Conservation (phyloP, 1,140 invertebrate species). For the Ostrea denselamellosa region DNA sequence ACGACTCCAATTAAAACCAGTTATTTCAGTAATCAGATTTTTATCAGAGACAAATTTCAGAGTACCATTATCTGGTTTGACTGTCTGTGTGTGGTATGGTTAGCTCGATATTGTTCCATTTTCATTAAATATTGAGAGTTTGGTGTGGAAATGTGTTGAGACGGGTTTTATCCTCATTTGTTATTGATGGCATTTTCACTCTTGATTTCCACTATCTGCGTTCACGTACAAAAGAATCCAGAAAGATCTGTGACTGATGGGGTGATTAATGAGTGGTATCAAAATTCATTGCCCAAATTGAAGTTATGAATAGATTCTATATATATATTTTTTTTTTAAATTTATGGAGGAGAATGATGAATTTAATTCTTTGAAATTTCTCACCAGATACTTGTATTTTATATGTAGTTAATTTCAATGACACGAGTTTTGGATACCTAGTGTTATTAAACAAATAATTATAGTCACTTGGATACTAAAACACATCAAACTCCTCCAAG, state of each 20-base stretch:
- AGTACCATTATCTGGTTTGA: too few relatives aligned
- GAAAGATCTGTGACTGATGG: neutral
- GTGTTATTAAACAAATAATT: neutral
- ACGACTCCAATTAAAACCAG: too few relatives aligned
- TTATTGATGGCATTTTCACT: neutral
- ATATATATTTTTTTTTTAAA: too few relatives aligned
- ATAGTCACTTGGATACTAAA: neutral
- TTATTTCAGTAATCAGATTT: too few relatives aligned
- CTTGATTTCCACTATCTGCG: constrained; percentile 13
- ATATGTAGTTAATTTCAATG: neutral
- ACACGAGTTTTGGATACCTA: neutral
- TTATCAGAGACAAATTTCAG: too few relatives aligned
- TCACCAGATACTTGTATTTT: neutral
- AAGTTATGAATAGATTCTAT: neutral
- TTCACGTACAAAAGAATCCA: neutral
- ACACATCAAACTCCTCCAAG: neutral
- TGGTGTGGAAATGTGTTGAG: neutral
- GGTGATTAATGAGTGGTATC: neutral
- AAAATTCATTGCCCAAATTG: neutral
- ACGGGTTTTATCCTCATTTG: neutral
- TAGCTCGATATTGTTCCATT: too few relatives aligned
- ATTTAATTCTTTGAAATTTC: neutral
- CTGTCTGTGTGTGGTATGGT: too few relatives aligned
- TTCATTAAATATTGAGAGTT: neutral
- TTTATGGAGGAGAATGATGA: neutral